Conservation (phyloP, 2,113 vertebrate species). For the Crotalus tigris region DNA sequence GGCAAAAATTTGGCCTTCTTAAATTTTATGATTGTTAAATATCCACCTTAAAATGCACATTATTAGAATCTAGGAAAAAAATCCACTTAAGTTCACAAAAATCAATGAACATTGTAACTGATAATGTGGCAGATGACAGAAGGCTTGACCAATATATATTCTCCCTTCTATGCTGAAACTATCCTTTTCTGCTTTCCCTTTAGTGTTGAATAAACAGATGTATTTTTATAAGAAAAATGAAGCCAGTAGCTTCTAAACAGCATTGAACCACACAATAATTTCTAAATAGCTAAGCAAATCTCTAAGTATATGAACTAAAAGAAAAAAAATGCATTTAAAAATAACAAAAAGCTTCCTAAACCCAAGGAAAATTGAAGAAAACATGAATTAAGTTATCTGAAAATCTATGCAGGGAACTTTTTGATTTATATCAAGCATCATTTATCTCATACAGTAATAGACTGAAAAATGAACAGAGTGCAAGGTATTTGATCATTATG, state of each 20-base stretch:
- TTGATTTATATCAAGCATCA: background rate
- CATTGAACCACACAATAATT: background rate
- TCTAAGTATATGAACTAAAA: background rate
- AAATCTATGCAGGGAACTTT: background rate
- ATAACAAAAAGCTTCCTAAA: background rate
- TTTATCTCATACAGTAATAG: background rate
- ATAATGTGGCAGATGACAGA: background rate
- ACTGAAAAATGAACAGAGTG: background rate
- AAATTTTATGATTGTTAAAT: background rate
- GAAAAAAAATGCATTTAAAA: background rate
- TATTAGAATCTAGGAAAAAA: background rate
- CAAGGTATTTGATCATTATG: background rate
- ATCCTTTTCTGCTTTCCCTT: conserved; percentile 21
- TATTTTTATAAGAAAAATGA: background rate
- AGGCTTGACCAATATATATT: background rate
- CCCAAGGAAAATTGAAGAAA: background rate
- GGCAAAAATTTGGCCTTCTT: background rate
- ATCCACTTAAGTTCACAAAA: background rate
- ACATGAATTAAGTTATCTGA: background rate
- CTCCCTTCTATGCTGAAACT: conserved; percentile 12
- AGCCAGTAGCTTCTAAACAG: background rate
- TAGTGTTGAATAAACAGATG: background rate
- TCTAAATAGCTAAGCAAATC: background rate
- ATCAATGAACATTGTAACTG: background rate
- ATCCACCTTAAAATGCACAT: background rate